Evolutionary conservation across 2,797 vertebrate species (phyloP), one percentile per base, ranked within the genome.

Genomic region (Dipus sagitta): DNA sequence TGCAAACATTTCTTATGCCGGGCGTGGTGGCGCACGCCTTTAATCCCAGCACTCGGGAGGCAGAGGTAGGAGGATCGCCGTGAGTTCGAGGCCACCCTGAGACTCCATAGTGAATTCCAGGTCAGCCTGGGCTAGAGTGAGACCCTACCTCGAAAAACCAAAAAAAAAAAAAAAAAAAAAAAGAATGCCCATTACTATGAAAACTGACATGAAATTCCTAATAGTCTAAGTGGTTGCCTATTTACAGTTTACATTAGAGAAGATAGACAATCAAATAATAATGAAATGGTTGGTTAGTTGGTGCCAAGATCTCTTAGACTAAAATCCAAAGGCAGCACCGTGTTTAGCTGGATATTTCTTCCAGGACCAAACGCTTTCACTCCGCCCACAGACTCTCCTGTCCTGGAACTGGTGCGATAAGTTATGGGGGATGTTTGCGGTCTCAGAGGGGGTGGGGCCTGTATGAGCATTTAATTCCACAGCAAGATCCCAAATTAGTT

Each of bases 381-480:
- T 95, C 58, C 91, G 95, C 81, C 89, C 82, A 97, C 20, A 94
- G 88, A 96, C 91, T 13, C 84, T 92, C 62, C 80, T 86, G 89
- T 67, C 95, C 86, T 91, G 83, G 87, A 96, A 95, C 54, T 42
- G 94, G 77, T 47, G 94, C 96, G 97, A 95, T 96, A 94, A 90
- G 90, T 90, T 96, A 97, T 96, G 97, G 92, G 96, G 98, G 95
- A 96, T 98, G 97, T 94, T 97, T 97, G 96, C 95, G 95, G 95
- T 97, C 96, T 97, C 97, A 97, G 96, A 98, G 96, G 5, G 60
- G 89, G 96, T 72, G 97, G 94, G 54, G 97, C 96, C 96, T 97
- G 97, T 97, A 96, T 95, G 96, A 96, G 78, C 94, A 97, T 97
- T 97, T 97, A 98, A 98, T 98, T 97, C 93, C 95, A 97, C 97